Base-by-base conservation (phyloP, 2,113 vertebrate genomes). In the Nicator chloris region DNA sequence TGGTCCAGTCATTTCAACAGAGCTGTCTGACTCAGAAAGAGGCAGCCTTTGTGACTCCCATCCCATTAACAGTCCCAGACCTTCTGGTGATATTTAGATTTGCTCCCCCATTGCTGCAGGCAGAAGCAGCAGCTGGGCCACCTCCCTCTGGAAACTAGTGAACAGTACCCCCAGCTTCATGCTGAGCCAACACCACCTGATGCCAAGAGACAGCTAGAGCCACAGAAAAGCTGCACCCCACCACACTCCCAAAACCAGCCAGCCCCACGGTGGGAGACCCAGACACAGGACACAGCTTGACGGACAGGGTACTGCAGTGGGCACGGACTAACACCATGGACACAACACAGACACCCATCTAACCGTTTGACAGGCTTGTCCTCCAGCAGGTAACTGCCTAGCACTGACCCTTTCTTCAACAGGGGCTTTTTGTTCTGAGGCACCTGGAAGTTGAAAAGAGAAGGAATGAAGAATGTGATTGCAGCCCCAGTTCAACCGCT, bases 321-420 rank as follows among this genome's bases (percentile, higher is more conserved):
- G 53, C 69, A 94, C 28, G 5, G 79, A 82, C 82, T 30, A 44
- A 96, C 94, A 94, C 40, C 59, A 96, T 26, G 1, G 54, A 90
- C 93, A 91, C 15, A 9, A 93, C 87, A 96, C 66, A 90, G 77
- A 95, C 7, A 21, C 76, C 85, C 94, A 93, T 97, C 98, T 93
- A 96, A 98, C 98, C 98, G 98, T 97, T 97, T 97, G 69, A 97
- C 26, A 2, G 95, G 94, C 91, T 97, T 98, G 93, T 98, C 98
- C 16, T 97, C 96, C 88, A 92, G 97, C 65, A 98, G 90, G 97
- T 97, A 98, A 95, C 97, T 98, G 93, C 98, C 98, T 97, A 98
- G 96, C 91, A 98, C 60, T 97, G 98, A 98, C 71, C 98, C 98
- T 95, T 96, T 98, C 98, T 98, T 98, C 98, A 97, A 73, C 93